phyloP scores from a whole-genome alignment of 92 coral and sea anemone species.

The Siderastrea radians region DNA sequence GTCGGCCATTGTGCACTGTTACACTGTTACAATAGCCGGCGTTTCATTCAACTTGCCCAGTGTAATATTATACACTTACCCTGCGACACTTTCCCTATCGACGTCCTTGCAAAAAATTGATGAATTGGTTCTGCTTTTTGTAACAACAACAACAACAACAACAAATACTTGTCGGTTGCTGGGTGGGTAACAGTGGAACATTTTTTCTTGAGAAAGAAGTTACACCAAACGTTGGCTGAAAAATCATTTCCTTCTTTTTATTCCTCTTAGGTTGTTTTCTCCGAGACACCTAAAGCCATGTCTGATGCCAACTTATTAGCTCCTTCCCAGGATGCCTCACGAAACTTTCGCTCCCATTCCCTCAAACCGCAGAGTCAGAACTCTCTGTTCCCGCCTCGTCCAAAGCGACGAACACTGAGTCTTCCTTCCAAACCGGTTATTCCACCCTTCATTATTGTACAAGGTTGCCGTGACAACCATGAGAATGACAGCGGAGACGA shows the following conservation, averaged over 20 bases:
- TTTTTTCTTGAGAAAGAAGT: background rate
- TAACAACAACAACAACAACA: too few relatives aligned
- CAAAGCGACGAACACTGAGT: slow-evolving; percentile 28
- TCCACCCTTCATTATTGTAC: slow-evolving; percentile 14
- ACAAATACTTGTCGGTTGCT: too few relatives aligned
- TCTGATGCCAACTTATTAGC: background rate
- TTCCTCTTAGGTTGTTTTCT: slow-evolving; percentile 11
- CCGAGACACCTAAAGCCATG: slow-evolving; percentile 17
- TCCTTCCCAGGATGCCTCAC: slow-evolving; percentile 13
- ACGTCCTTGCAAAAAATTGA: too few relatives aligned
- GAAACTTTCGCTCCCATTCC: slow-evolving; percentile 36
- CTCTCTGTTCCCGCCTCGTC: slow-evolving; percentile 11
- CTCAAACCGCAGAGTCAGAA: slow-evolving; percentile 22
- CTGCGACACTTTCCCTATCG: too few relatives aligned
- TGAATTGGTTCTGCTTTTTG: too few relatives aligned
- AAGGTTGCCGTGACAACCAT: slow-evolving; percentile 13
- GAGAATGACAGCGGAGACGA: slow-evolving; percentile 22
- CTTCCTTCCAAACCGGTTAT: slow-evolving; percentile 40
- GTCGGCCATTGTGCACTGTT: too few relatives aligned
- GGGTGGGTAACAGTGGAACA: too few relatives aligned
- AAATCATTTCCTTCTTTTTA: background rate
- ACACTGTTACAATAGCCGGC: too few relatives aligned
- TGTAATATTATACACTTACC: too few relatives aligned
- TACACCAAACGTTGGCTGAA: background rate
- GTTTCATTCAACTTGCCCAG: too few relatives aligned